Evolutionary conservation across 37 sponge, comb jelly and placozoan genomes (phyloP), one percentile per base, ranked within the genome.

Genomic region (Sycon ciliatum): DNA sequence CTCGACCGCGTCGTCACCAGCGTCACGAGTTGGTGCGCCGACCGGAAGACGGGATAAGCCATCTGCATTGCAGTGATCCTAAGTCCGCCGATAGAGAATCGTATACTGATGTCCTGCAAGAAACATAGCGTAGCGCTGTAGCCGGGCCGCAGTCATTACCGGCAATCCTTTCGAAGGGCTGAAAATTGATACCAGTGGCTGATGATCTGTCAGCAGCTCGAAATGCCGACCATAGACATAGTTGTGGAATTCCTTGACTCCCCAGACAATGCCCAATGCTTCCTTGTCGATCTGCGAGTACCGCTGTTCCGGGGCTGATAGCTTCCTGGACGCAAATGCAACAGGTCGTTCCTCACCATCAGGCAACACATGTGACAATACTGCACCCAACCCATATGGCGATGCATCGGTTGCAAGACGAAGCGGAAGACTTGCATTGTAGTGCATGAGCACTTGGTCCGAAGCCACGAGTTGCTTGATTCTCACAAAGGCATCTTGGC

Each of bases 241-340:
- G 65, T 69, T 56, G 39, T 83, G 84, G 58, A 71, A 79, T 32
- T 69, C 75, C 42, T 64, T 76, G 30, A 79, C 71, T 11, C 71
- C 79, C 32, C 67, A 83, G 28, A 83, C 49, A 29, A 83, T 73
- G 16, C 72, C 77, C 27, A 79, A 49, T 1, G 68, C 84, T 65
- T 77, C 78, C 65, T 72, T 76, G 36, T 82, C 78, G 1, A 82
- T 37, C 1, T 77, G 78, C 16, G 78, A 42, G 27, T 83, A 83
- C 36, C 65, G 1, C 30, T 39, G 62, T 42, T 83, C 74, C 1
- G 78, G 38, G 16, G n/a, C 36, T 1, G 67, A 34, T 30, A 83
- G 74, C 32, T 58, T 64, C 7, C 78, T 61, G 13, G 69, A 64
- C 23, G 67, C 67, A 72, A 72, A 77, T 34, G 33, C 75, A 1